Evolutionary conservation across 2,113 vertebrate genomes (phyloP).

Genomic region (Anarhynchus alexandrinus): DNA sequence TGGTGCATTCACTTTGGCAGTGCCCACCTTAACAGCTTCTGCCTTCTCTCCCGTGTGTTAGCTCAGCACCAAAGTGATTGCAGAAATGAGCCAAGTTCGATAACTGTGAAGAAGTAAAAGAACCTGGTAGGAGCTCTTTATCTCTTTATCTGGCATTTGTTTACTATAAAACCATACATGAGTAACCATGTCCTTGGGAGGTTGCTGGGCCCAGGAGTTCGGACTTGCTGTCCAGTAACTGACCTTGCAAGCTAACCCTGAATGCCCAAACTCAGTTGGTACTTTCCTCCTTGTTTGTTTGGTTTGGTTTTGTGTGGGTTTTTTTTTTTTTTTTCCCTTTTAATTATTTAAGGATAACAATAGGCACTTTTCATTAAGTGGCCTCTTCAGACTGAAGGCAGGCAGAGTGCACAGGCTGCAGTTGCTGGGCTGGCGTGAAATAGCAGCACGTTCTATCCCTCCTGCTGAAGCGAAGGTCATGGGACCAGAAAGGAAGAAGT

Average conservation of each 20-base stretch:
- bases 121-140: not conserved
- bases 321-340: not conserved
- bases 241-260: not conserved
- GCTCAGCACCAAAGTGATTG: not conserved
- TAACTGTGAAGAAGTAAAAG: not conserved
- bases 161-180: not conserved
- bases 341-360: not conserved
- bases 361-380: not conserved
- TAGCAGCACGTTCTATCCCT: not conserved
- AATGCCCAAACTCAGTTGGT: not conserved
- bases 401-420: not conserved
- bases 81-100: not conserved
- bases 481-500: not conserved
- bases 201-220: rapidly evolving
- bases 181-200: not conserved
- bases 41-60: not conserved
- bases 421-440: not conserved
- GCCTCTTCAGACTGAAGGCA: not conserved
- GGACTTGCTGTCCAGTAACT: not conserved
- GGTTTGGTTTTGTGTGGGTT: not conserved
- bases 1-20: not conserved
- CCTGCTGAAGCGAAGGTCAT: not conserved
- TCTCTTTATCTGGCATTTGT: not conserved
- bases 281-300: not conserved
- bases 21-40: not conserved